phyloP scores from a whole-genome alignment of 35 echinoderm and acorn worm genomes.

The Antedon bifida region DNA sequence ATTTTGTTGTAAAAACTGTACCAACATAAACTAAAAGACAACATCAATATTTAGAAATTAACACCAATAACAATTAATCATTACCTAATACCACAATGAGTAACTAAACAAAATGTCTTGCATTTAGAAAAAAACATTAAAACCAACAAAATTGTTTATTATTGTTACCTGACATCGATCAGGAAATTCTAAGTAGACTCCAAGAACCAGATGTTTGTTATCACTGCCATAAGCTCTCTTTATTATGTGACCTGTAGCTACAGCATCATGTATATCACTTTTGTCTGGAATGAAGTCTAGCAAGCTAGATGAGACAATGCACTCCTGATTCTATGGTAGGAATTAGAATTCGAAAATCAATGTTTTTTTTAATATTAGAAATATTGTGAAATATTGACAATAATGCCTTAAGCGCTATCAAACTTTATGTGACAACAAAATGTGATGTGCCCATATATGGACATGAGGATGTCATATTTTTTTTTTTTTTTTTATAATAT shows the following conservation, averaged over 20 bases:
- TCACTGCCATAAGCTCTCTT: constrained; percentile 23
- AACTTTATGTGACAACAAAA: too few relatives aligned
- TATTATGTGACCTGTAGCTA: constrained; percentile 45
- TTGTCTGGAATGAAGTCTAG: constrained; percentile 42
- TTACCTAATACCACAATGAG: too few relatives aligned
- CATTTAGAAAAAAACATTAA: too few relatives aligned
- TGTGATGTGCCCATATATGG: too few relatives aligned
- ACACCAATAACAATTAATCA: too few relatives aligned
- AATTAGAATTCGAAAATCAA: not conserved
- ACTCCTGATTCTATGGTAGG: constrained; percentile 39
- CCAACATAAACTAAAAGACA: constrained; percentile 47
- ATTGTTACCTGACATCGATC: constrained; percentile 50
- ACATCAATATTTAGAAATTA: not conserved
- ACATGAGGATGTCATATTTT: too few relatives aligned
- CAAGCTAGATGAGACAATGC: constrained; percentile 33
- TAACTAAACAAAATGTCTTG: too few relatives aligned
- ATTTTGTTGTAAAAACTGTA: constrained; percentile 54
- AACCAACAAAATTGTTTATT: too few relatives aligned
- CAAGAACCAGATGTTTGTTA: constrained; percentile 22
- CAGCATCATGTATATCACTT: constrained; percentile 20
- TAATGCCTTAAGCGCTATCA: too few relatives aligned
- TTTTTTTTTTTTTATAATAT: too few relatives aligned
- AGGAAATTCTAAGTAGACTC: constrained; percentile 54
- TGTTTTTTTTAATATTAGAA: not conserved
- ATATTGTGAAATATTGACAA: not conserved